phyloP scores from a whole-genome alignment of 2,888 invertebrate genomes.

The Hydrotaea diabolus region DNA sequence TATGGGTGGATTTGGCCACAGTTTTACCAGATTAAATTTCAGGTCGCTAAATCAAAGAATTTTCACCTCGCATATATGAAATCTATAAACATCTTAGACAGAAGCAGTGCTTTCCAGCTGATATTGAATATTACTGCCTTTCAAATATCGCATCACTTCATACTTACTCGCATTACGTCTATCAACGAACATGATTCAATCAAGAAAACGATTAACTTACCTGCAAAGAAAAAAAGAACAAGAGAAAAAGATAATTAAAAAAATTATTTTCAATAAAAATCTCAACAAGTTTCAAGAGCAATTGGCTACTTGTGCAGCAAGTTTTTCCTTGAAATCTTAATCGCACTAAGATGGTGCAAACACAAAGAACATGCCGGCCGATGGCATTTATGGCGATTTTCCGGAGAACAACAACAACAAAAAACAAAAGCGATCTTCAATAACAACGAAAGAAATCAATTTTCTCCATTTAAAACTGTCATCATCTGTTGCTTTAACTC shows the following conservation, averaged over 20 bases:
- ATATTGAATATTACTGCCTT: no score
- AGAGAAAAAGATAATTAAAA: not conserved
- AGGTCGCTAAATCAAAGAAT: no score
- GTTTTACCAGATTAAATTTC: no score
- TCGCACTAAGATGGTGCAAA: not conserved
- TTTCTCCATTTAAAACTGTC: constrained; percentile 37
- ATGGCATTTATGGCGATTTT: not conserved
- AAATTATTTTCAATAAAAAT: not conserved
- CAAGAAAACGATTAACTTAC: not conserved
- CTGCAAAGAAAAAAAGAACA: constrained; percentile 4
- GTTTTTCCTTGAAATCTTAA: not conserved
- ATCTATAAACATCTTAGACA: no score
- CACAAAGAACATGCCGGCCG: not conserved
- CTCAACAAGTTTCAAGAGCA: not conserved
- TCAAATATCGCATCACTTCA: no score
- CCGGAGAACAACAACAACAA: no score
- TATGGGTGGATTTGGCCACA: no score
- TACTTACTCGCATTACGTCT: not conserved
- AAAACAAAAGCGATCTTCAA: not conserved
- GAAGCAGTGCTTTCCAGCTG: no score
- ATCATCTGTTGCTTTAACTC: constrained; percentile 36
- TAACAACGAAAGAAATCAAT: constrained; percentile 23
- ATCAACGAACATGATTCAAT: not conserved
- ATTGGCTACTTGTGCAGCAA: not conserved
- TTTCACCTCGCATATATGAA: no score